Conservation (phyloP, 2,888 invertebrate genomes). For the Pollenia amentaria region DNA sequence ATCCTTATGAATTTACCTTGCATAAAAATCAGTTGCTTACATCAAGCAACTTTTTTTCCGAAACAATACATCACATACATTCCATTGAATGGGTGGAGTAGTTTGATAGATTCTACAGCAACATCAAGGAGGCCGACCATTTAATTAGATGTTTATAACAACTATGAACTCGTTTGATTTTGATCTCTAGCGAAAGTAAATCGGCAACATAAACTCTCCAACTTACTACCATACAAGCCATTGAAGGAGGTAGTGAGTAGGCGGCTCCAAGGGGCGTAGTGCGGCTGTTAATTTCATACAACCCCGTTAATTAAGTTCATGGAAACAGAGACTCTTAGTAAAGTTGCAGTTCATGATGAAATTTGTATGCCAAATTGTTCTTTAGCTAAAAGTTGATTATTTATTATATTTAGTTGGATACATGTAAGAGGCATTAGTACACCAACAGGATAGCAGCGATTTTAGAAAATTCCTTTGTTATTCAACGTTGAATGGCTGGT, state of each 20-base stretch:
- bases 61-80: conserved; percentile 22
- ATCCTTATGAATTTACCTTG: neutral
- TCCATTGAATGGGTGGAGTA: neutral
- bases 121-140: conserved; percentile 4
- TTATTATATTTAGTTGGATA: neutral
- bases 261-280: neutral
- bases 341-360: conserved; percentile 37
- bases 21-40: neutral
- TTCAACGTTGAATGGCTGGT: conserved; percentile 21
- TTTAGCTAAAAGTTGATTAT: conserved; percentile 32
- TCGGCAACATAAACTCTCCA: conserved; percentile 46
- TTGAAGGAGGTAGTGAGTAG: neutral
- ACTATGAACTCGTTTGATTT: conserved; percentile 53
- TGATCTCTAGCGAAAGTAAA: conserved; percentile 66
- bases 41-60: neutral
- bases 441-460: conserved; percentile 44
- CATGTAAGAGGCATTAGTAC: conserved; percentile 45
- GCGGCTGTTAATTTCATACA: conserved; percentile 4
- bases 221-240: neutral
- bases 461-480: conserved; percentile 58
- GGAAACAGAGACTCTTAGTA: conserved; percentile 1
- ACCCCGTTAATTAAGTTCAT: conserved; percentile 67
- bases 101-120: neutral
- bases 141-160: conserved; percentile 71
- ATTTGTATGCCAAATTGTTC: conserved; percentile 2